phyloP scores from a whole-genome alignment of 2,797 vertebrate species.

The Notamacropus eugenii region DNA sequence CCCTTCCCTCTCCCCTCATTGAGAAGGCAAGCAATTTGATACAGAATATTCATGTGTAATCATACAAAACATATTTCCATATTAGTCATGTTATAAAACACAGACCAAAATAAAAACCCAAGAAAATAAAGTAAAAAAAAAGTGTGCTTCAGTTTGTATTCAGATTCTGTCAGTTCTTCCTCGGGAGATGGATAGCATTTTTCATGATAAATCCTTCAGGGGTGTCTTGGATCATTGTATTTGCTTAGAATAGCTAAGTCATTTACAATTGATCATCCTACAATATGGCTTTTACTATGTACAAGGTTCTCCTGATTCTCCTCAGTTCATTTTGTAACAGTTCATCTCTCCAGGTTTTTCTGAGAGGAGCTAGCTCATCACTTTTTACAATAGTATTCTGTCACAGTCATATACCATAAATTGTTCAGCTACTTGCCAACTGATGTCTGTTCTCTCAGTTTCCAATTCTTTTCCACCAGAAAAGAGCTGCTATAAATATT shows the following conservation, averaged over 20 bases:
- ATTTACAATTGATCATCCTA: not conserved
- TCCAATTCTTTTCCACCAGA: not conserved
- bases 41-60: not conserved
- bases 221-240: not conserved
- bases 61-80: not conserved
- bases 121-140: not conserved
- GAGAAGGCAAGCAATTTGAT: not conserved
- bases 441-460: not conserved
- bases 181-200: not conserved
- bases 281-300: not conserved
- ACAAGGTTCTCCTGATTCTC: not conserved
- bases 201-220: not conserved
- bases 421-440: not conserved
- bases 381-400: not conserved
- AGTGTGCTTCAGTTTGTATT: not conserved
- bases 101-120: not conserved
- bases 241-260: not conserved
- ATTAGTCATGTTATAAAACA: not conserved
- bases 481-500: not conserved
- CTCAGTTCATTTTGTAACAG: no score
- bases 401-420: not conserved
- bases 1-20: not conserved
- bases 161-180: not conserved
- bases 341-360: not conserved
- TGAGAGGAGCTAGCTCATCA: not conserved